phyloP scores from a whole-genome alignment of 2,797 vertebrate genomes.

The Morus bassanus region DNA sequence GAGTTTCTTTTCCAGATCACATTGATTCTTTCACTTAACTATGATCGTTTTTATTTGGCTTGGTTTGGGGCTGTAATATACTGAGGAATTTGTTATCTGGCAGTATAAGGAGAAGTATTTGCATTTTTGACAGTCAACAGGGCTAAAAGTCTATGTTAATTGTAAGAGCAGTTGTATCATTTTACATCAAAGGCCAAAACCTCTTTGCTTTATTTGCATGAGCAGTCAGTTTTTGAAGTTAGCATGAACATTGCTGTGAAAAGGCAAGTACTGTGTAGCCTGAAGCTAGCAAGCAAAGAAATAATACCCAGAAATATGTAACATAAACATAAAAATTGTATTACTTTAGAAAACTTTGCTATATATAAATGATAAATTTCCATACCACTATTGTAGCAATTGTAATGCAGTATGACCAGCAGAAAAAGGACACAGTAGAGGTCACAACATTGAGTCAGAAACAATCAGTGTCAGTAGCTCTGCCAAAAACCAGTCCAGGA shows the following conservation, averaged over 20 bases:
- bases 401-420: not conserved
- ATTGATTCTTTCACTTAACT: not conserved
- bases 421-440: not conserved
- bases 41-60: not conserved
- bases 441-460: not conserved
- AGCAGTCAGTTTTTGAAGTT: not conserved
- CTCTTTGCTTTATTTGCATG: not conserved
- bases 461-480: not conserved
- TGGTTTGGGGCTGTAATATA: not conserved
- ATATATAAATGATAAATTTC: not conserved
- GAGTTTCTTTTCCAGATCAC: not conserved
- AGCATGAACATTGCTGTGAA: not conserved
- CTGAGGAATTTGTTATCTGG: not conserved
- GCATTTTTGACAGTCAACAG: not conserved
- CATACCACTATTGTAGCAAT: not conserved
- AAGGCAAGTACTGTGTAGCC: not conserved
- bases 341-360: not conserved
- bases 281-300: not conserved
- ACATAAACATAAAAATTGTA: not conserved
- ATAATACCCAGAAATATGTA: not conserved
- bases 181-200: not conserved
- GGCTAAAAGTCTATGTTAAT: not conserved
- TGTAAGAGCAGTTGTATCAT: not conserved
- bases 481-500: not conserved
- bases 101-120: not conserved